Evolutionary conservation across 2,888 invertebrate genomes (phyloP), one percentile per base, ranked within the genome.

Genomic region (Yponomeuta evonymella): DNA sequence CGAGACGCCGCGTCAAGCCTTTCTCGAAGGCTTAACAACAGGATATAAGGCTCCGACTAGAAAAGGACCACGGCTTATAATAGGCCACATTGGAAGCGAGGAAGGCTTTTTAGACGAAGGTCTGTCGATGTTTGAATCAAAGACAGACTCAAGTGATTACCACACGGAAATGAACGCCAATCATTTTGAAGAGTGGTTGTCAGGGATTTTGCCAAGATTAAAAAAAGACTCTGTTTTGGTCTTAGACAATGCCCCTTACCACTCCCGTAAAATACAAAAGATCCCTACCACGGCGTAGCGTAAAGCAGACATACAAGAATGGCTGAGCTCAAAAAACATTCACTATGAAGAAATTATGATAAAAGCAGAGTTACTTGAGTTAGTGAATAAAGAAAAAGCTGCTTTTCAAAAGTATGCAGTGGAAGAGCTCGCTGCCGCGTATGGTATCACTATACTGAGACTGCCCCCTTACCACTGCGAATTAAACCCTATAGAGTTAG

Each of bases 321-420:
- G 72, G 72, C 63, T 72, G 23, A 48, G 11, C 10, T n/a, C 65
- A 58, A 72, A 72, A 70, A 36, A 72, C 11, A 71, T 72, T 0
- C 2, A n/a, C 1, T 71, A 33, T 30, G 29, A 58, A 9, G 63
- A 30, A 58, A 72, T 43, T 43, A 48, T 68, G 12, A 69, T 71
- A 29, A 72, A 72, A 71, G 72, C 72, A 11, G 23, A 71, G 36
- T 48, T 73, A 11, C 29, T 71, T 10, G 15, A 51, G 43, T 64
- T 29, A 12, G 2, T 64, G 2, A 48, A 67, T 0, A 9, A 36
- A 64, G 11, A 51, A 10, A 65, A 48, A 64, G 9, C n/a, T 12
- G 2, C 4, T 8, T 65, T 43, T 67, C 6, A 70, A 66, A 65
- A 15, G 8, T 48, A 65, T 51, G 70, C 30, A 15, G 66, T 70